Conservation (phyloP, 2,888 invertebrate genomes). For the Hypselothyrea guttata region DNA sequence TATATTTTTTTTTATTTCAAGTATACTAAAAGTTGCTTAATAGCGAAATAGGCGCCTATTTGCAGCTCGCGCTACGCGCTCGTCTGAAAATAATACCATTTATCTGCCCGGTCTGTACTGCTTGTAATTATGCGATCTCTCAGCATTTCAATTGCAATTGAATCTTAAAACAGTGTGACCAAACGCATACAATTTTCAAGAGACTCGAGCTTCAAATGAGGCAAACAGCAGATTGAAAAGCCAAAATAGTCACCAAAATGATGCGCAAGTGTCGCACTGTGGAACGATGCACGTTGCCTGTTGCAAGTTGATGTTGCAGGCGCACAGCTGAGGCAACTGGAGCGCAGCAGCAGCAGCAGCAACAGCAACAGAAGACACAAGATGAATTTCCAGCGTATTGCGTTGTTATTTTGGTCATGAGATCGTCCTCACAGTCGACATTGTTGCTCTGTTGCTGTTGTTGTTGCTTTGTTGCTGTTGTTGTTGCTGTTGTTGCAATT, state of each 20-base stretch:
- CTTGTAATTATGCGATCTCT: no score
- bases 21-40: no score
- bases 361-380: constrained; percentile 39
- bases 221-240: background rate
- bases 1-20: no score
- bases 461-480: constrained; percentile 12
- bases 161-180: no score
- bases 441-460: constrained; percentile 12
- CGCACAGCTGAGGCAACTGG: constrained; percentile 28
- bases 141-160: no score
- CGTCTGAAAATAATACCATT: no score
- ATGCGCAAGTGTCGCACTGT: constrained; percentile 71
- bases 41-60: no score
- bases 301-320: constrained; percentile 6
- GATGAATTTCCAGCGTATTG: constrained; percentile 73
- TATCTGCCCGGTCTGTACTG: no score
- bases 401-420: constrained; percentile 74
- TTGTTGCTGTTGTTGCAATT: constrained; percentile 9
- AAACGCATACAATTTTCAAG: background rate
- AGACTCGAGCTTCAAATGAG: background rate
- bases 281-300: constrained; percentile 38
- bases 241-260: constrained; percentile 61
- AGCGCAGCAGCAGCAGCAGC: constrained; percentile 21
- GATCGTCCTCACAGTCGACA: constrained; percentile 50
- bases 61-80: no score